Base-by-base conservation (phyloP, 2,113 vertebrate genomes). In the Mirounga angustirostris region DNA sequence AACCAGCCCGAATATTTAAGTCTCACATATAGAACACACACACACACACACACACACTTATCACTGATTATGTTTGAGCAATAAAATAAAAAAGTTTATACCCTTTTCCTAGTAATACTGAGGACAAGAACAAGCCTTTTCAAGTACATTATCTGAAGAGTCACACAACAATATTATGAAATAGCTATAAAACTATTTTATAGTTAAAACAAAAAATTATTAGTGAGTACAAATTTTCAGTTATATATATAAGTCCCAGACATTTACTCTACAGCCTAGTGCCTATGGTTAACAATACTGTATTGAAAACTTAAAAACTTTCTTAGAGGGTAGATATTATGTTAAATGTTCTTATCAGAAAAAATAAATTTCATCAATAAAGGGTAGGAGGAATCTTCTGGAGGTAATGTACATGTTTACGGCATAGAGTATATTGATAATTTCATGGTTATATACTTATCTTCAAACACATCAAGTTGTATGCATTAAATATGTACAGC, bases 81-180 rank as follows among this genome's bases (percentile, higher is more conserved):
- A 61, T 88, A 91, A 79, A 95, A 74, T 33, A n/a, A 71, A 80
- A 81, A 81, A 8, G 10, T 69, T 65, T 26, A 40, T 58, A 89
- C 18, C 13, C 65, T 33, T 80, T 96, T 98, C 88, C 36, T 82
- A 26, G 73, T 76, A 84, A 61, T 71, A 71, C 15, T 78, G 18
- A 78, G 22, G 36, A 97, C 12, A 2, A 95, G 5, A 46, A 16
- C 13, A 89, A 30, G 18, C 15, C 13, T 89, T 82, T 54, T 80
- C 46, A 93, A 86, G 28, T 71, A 26, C 3, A n/a, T 46, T 82
- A 63, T 19, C 26, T 61, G 78, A 67, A 83, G 28, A 91, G 46
- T 54, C 82, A 76, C 36, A 88, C 1, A 86, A 63, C 7, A 76
- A 40, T 43, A 24, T 91, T 76, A 89, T 71, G 18, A 91, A 97